Conservation (phyloP, 2,888 invertebrate species). For the Coremacera marginata region DNA sequence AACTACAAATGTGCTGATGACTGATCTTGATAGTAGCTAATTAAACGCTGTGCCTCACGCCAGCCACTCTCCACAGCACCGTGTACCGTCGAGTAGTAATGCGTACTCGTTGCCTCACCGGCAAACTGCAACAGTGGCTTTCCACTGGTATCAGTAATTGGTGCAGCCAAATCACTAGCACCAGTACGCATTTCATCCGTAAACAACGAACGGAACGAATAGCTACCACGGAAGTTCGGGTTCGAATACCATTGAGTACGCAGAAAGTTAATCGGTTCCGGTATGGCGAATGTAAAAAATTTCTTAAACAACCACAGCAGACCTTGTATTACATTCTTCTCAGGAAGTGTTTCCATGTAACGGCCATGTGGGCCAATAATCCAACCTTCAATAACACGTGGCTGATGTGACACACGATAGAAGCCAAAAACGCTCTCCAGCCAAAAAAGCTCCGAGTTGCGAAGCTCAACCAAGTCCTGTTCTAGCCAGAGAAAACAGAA, state of each 20-base stretch:
- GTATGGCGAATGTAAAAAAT: slow-evolving; percentile 44
- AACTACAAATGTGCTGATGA: slow-evolving; percentile 54
- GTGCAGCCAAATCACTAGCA: slow-evolving; percentile 72
- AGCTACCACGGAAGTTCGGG: slow-evolving; percentile 75
- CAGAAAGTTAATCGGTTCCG: slow-evolving; percentile 40
- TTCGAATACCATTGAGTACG: slow-evolving; percentile 76
- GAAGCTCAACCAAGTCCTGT: slow-evolving; percentile 43
- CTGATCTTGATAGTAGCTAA: slow-evolving; percentile 59
- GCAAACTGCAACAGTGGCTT: slow-evolving; percentile 75
- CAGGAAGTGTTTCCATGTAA: slow-evolving; percentile 46
- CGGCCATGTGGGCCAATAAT: slow-evolving; percentile 49
- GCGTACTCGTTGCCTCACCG: slow-evolving; percentile 77
- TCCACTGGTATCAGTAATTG: slow-evolving; percentile 64
- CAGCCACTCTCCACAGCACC: slow-evolving; percentile 82
- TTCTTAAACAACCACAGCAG: slow-evolving; percentile 47
- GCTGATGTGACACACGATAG: slow-evolving; percentile 47
- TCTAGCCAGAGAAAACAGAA: slow-evolving; percentile 69
- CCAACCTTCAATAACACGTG: slow-evolving; percentile 76
- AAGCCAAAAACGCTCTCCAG: slow-evolving; percentile 49
- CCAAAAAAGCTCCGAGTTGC: slow-evolving; percentile 61
- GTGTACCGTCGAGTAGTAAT: slow-evolving; percentile 77
- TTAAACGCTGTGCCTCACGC: slow-evolving; percentile 78
- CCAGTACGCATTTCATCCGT: slow-evolving; percentile 73
- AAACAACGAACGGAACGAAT: slow-evolving; percentile 74
- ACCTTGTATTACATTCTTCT: slow-evolving; percentile 41